A percentile compares a stretch with the other conserved stretches of the same genome.
phyloP scores from a whole-genome alignment of 2,888 invertebrate species.

The Chrysopilus asiliformis region DNA sequence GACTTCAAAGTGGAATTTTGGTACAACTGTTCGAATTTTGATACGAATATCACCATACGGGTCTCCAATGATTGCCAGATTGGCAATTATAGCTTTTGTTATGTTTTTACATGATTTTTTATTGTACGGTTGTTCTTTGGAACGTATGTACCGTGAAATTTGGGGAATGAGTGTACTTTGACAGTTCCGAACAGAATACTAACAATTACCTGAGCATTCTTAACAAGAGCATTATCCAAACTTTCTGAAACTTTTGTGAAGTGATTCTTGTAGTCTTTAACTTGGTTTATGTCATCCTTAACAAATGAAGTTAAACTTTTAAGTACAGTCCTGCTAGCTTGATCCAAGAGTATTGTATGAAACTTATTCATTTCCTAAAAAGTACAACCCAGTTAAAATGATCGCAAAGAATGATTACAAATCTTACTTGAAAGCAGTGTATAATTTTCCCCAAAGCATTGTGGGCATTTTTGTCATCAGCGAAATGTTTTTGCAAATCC shows the following conservation, averaged over 20 bases:
- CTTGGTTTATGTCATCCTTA: conserved; percentile 81
- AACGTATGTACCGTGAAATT: no score
- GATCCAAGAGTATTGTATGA: conserved; percentile 80
- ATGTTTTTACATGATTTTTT: no score
- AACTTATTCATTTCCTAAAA: conserved; percentile 88
- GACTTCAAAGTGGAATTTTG: no score
- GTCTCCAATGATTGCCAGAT: no score
- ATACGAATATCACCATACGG: no score
- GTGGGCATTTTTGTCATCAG: conserved; percentile 68
- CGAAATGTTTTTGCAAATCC: conserved; percentile 80
- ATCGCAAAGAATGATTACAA: conserved; percentile 11
- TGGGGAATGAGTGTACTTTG: no score
- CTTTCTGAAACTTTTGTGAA: conserved; percentile 91
- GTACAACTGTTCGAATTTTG: no score
- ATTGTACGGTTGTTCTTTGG: no score
- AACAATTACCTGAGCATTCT: conserved; percentile 75
- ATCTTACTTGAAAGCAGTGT: conserved; percentile 54
- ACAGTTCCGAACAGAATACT: no score
- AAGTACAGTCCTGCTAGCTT: conserved; percentile 78
- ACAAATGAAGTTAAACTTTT: conserved; percentile 83
- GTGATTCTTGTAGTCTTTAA: conserved; percentile 79
- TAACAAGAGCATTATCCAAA: conserved; percentile 69
- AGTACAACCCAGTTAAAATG: conserved; percentile 36
- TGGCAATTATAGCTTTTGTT: no score
- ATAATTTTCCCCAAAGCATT: conserved; percentile 66